Evolutionary conservation across 2,797 vertebrate species (phyloP).

Genomic region (Crypturellus tataupa): DNA sequence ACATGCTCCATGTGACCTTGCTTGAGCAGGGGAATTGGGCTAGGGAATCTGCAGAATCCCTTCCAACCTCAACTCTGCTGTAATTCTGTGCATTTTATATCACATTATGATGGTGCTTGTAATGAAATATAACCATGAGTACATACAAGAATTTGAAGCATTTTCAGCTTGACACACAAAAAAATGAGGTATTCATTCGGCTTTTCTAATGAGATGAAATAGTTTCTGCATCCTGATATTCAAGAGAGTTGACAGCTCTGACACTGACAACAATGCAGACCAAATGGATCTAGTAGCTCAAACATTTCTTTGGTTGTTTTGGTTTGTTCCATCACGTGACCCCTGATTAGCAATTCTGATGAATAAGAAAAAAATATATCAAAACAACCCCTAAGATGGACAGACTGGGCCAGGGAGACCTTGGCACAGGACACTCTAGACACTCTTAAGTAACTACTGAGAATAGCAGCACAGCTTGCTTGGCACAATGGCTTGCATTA

Average conservation of each 20-base stretch:
- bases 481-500: background rate
- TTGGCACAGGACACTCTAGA: background rate
- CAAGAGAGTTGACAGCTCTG: background rate
- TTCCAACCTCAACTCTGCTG: too few relatives aligned
- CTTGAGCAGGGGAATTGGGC: too few relatives aligned
- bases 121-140: background rate
- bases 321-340: background rate
- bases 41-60: too few relatives aligned
- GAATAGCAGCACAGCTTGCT: background rate
- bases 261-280: background rate
- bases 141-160: background rate
- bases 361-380: accelerated
- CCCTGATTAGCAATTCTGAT: background rate
- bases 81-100: background rate
- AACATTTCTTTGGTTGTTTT: background rate
- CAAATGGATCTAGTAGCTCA: background rate
- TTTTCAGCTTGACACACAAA: background rate
- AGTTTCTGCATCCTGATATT: background rate
- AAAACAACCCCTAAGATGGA: background rate
- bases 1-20: too few relatives aligned
- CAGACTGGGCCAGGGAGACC: background rate
- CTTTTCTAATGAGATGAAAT: background rate
- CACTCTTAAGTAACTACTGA: background rate
- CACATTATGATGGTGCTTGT: background rate
- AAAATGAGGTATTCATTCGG: background rate